Evolutionary conservation across 2,888 invertebrate species (phyloP).

Genomic region (Cryptocheilus praepositus): DNA sequence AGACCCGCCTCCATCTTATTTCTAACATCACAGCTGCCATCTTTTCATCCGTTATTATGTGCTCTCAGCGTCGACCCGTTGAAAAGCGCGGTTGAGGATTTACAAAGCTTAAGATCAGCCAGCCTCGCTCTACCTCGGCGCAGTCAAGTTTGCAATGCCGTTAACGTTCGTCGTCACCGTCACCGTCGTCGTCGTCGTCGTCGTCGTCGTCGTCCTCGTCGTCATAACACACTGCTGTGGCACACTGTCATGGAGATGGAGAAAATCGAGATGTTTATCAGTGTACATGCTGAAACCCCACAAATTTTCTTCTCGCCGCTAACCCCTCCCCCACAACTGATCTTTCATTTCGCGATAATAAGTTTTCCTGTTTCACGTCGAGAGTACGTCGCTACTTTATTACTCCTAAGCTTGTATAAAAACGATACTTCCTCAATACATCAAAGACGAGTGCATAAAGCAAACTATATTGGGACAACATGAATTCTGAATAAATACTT

Average conservation of each 20-base stretch:
- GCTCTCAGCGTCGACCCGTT: conserved; percentile 15
- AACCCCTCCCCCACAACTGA: neutral
- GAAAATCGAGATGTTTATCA: neutral
- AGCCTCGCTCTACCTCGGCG: neutral
- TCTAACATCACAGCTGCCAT: conserved; percentile 20
- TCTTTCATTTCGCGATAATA: neutral
- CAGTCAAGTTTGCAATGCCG: neutral
- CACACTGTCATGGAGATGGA: neutral
- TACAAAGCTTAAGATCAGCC: neutral
- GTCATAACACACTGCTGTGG: no score
- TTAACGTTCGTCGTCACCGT: neutral
- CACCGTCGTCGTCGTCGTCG: no score
- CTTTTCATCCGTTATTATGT: conserved; percentile 1
- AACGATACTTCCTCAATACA: conserved; percentile 54
- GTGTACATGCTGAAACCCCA: no score
- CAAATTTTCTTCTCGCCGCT: no score
- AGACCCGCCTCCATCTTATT: conserved; percentile 7
- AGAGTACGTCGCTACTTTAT: conserved; percentile 29
- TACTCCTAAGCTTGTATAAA: conserved; percentile 58
- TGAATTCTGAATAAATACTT: conserved; percentile 66
- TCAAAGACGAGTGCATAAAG: conserved; percentile 58
- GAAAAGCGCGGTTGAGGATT: conserved; percentile 5
- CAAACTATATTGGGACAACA: conserved; percentile 67
- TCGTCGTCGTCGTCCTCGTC: neutral
- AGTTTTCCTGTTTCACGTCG: conserved; percentile 22